Base-by-base conservation (phyloP, 2,113 vertebrate genomes). In the Equus przewalskii region DNA sequence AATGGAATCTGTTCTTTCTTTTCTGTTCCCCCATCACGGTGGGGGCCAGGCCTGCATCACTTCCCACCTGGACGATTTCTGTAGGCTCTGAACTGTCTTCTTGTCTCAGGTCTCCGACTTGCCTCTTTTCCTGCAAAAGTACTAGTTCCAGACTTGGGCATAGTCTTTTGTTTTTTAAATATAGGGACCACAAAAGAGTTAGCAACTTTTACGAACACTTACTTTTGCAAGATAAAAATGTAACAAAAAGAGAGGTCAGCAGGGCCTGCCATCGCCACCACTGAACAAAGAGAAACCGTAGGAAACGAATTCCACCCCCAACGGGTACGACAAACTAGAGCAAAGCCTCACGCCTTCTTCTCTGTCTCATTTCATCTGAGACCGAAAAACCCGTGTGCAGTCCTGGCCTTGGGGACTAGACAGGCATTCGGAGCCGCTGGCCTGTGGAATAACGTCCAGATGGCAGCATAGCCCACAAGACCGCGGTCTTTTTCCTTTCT, bases 231-330 rank as follows among this genome's bases (percentile, higher is more conserved):
- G 54, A 41, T 67, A 78, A 79, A 36, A 65, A 15, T 67, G 46
- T 36, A 22, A 26, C 21, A 5, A 49, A 41, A 88, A n/a, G 86
- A 75, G 30, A 22, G n/a, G 56, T 11, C 28, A 24, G 33, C 58
- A 2, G 24, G 5, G 30, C n/a, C 33, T 41, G 4, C 11, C 5
- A 6, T 41, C 6, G 3, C 46, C 0, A 28, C 33, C n/a, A 6
- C 46, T 51, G 19, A 12, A 30, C 41, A 18, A 54, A 67, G 54
- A 67, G 58, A 65, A 36, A 28, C 21, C 6, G 16, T 19, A 6
- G 13, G 58, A 72, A 65, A 79, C 41, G 22, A 51, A 54, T 10
- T 4, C 2, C 36, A 12, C 24, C 2, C 46, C 73, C 60, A 26
- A 26, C 6, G 6, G 24, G 28, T 28, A 51, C 28, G 13, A 28